Evolutionary conservation across 2,113 vertebrate genomes (phyloP), one percentile per base, ranked within the genome.

Genomic region (Mugil cephalus): DNA sequence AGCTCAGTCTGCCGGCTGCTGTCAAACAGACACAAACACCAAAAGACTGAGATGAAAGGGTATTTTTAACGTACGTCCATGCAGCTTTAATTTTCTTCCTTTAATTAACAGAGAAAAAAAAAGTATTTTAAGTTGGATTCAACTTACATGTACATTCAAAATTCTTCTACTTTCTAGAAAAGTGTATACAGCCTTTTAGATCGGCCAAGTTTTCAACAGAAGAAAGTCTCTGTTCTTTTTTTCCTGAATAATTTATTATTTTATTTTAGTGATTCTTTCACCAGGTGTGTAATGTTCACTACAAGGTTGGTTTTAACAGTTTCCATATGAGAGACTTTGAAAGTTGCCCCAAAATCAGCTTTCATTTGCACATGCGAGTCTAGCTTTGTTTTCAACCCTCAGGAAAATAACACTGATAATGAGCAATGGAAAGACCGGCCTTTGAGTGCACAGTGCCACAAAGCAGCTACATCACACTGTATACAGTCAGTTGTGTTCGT

Each of bases 331-430:
- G 14, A 59, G 10, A 36, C 15, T 14, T 9, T 30, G 24, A 30
- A 30, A 30, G 24, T 30, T 9, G 35, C 12, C 13, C 24, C 24
- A 17, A 46, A 51, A 17, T 42, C 10, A 13, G 1, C 10, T 13
- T 63, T 51, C 14, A 9, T 50, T 51, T 34, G 34, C 38, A 47
- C 9, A 36, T 30, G 34, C 5, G 17, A 55, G 13, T 18, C 10
- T 34, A 51, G 53, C 3, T 10, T 30, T 9, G 13, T 18, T 1
- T 3, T 53, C 19, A 50, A 15, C 11, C 38, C 19, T 3, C n/a
- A 56, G 53, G 6, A 80, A 51, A 80, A 35, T 52, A 62, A 51
- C 24, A 52, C 17, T 35, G 43, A 66, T 53, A 38, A 69, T 52
- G 30, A 66, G 34, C 38, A n/a, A n/a, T n/a, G n/a, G 46, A 42